Conservation (phyloP, 37 sponge, comb jelly and placozoan genomes). For the Axinella damicornis region DNA sequence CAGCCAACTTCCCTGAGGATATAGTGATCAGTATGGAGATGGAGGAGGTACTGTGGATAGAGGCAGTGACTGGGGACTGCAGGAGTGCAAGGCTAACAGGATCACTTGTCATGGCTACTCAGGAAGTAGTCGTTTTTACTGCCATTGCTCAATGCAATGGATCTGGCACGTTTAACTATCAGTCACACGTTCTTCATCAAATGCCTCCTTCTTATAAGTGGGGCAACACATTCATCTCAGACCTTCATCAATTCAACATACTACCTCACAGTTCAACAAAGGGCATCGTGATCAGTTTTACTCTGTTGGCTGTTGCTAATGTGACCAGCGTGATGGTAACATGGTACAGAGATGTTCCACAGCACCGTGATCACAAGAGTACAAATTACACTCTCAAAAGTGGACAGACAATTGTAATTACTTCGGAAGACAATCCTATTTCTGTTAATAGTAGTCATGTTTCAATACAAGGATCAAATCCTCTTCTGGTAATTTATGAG, state of each 20-base stretch:
- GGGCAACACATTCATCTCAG: conserved; percentile 3
- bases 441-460: background rate
- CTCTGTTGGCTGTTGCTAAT: background rate
- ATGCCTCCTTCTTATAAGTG: conserved; percentile 5
- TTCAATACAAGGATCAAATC: background rate
- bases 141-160: background rate
- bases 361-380: too few relatives aligned
- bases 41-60: too few relatives aligned
- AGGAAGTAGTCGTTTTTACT: conserved; percentile 11
- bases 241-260: background rate
- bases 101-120: too few relatives aligned
- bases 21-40: too few relatives aligned
- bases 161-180: background rate
- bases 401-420: too few relatives aligned
- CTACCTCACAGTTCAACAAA: background rate
- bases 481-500: background rate
- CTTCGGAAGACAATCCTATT: too few relatives aligned
- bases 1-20: too few relatives aligned
- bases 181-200: conserved; percentile 26
- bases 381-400: too few relatives aligned
- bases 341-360: background rate
- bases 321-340: background rate
- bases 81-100: too few relatives aligned
- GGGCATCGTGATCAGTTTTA: too few relatives aligned
- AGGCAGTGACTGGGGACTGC: too few relatives aligned